phyloP scores from a whole-genome alignment of 2,888 invertebrate species.

The Encarsia formosa region DNA sequence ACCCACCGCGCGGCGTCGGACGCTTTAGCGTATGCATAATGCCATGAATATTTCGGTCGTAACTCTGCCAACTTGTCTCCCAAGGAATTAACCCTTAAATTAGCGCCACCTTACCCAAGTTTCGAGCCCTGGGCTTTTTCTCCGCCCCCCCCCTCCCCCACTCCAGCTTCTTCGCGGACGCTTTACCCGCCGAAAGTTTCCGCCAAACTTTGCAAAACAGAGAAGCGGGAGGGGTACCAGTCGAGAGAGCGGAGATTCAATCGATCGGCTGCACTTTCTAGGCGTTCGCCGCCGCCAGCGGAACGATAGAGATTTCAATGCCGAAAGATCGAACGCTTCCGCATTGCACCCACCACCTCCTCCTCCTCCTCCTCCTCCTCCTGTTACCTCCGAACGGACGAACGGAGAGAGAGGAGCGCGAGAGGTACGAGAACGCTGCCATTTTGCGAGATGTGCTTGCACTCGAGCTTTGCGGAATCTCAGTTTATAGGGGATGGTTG shows the following conservation, averaged over 20 bases:
- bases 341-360: slow-evolving; percentile 11
- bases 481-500: no score
- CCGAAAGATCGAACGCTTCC: slow-evolving; percentile 28
- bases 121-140: slow-evolving; percentile 39
- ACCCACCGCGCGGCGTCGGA: slow-evolving; percentile 35
- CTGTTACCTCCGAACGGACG: no score
- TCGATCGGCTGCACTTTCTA: slow-evolving; percentile 23
- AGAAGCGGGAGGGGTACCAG: no score
- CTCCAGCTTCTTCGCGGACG: slow-evolving; percentile 21
- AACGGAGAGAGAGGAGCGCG: no score
- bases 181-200: slow-evolving; percentile 34
- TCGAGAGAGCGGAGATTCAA: slow-evolving; percentile 21
- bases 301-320: slow-evolving; percentile 38
- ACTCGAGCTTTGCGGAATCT: no score
- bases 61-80: slow-evolving; percentile 53
- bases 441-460: no score
- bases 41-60: slow-evolving; percentile 52
- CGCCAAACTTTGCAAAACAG: slow-evolving; percentile 29
- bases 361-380: slow-evolving; percentile 4
- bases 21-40: slow-evolving; percentile 51
- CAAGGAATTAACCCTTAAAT: slow-evolving; percentile 54
- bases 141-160: slow-evolving; percentile 24
- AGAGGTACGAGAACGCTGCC: no score
- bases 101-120: slow-evolving; percentile 49
- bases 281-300: slow-evolving; percentile 24